Percentiles rank a stretch among this genome's conserved stretches.
These are phyloP conservation scores for Platanista minor DNA, from an alignment of 2,113 vertebrate genomes.

Conservation along the genomic window DNA sequence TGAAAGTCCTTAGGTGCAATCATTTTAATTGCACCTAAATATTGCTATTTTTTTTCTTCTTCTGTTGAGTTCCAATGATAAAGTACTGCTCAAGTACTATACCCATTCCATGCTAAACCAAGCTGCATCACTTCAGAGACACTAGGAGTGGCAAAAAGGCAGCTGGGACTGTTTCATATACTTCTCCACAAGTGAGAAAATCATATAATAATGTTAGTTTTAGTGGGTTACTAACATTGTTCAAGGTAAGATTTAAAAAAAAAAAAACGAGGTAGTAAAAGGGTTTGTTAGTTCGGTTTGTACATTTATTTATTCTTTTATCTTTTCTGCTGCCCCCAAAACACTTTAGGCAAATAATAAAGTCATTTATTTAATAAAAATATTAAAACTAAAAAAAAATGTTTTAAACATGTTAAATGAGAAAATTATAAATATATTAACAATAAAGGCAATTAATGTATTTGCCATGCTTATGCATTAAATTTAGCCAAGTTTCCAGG, in stretches of 20 bases:
- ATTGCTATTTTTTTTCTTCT: background rate
- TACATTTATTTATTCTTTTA: background rate
- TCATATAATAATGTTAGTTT: background rate
- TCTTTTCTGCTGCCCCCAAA: background rate
- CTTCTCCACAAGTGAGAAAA: background rate
- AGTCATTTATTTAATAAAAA: background rate
- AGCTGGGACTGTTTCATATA: background rate
- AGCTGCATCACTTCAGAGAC: background rate
- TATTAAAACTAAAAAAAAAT: background rate
- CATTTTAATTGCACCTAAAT: background rate
- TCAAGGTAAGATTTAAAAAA: background rate
- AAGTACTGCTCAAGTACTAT: background rate
- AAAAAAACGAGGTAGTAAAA: background rate
- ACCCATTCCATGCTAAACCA: background rate
- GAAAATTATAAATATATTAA: background rate
- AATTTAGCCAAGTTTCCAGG: background rate
- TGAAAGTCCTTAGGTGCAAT: background rate
- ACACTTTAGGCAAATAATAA: background rate
- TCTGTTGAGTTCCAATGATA: background rate
- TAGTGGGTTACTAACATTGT: background rate
- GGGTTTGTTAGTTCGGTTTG: background rate
- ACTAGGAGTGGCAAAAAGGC: fast-evolving
- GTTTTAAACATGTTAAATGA: background rate
- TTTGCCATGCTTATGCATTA: background rate
- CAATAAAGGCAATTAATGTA: background rate